phyloP scores from a whole-genome alignment of 2,797 vertebrate genomes.

The Sebastes trivittatus region DNA sequence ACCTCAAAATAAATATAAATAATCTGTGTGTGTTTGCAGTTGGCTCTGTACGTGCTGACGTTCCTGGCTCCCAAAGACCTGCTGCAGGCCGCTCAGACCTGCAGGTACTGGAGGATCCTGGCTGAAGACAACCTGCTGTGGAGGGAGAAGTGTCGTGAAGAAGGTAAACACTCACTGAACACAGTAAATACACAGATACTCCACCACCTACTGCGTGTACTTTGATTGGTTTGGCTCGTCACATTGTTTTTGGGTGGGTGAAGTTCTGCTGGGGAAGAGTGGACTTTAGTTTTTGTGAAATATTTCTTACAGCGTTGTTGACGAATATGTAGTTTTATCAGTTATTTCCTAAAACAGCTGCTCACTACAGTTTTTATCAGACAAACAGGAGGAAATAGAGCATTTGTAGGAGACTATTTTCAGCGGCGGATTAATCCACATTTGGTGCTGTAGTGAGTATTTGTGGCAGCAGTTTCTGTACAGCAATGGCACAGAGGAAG shows the following conservation, averaged over 20 bases:
- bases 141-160: slow-evolving; percentile 95
- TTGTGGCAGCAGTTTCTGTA: neutral
- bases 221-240: neutral
- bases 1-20: no score
- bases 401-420: no score
- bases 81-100: slow-evolving; percentile 93
- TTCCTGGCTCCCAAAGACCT: slow-evolving; percentile 94
- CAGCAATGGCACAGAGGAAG: neutral
- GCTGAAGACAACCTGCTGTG: slow-evolving; percentile 97
- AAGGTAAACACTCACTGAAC: slow-evolving; percentile 77
- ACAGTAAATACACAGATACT: neutral
- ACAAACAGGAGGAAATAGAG: no score
- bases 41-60: slow-evolving; percentile 93
- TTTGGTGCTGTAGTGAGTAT: no score
- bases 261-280: no score
- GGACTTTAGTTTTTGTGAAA: no score
- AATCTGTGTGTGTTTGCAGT: neutral
- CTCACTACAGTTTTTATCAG: no score
- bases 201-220: neutral
- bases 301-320: no score
- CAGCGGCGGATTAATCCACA: no score
- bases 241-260: no score
- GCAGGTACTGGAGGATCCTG: slow-evolving; percentile 94
- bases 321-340: no score
- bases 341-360: no score